Percentiles rank a stretch among this genome's conserved stretches.
These are phyloP conservation scores for Alsophila aescularia DNA, from an alignment of 2,888 invertebrate species.

Conservation along the genomic window DNA sequence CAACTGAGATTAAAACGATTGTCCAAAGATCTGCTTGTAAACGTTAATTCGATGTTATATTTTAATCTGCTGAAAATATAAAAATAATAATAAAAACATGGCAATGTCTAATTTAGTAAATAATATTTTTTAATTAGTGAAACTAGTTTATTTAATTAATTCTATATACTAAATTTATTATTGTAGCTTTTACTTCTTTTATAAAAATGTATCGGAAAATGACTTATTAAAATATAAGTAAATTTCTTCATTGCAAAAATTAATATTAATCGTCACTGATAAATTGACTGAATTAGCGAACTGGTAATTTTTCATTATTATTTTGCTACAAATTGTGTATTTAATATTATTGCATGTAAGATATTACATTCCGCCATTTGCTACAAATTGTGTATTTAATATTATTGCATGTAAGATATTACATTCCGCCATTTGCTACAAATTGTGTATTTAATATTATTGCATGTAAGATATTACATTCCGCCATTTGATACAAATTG, in stretches of 20 bases:
- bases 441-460: too few species aligned
- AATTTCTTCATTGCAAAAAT: background rate
- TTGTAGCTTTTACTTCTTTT: slow-evolving; percentile 18
- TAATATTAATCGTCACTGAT: background rate
- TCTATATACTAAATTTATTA: slow-evolving; percentile 11
- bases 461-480: too few species aligned
- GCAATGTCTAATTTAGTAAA: slow-evolving; percentile 39
- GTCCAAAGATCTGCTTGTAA: slow-evolving; percentile 39
- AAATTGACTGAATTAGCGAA: background rate
- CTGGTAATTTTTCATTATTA: background rate
- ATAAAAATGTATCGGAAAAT: slow-evolving; percentile 2
- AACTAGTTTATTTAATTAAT: slow-evolving; percentile 11
- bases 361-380: too few species aligned
- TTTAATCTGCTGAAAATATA: slow-evolving; percentile 14
- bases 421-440: too few species aligned
- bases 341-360: too few species aligned
- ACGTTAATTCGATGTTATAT: slow-evolving; percentile 20
- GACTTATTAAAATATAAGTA: background rate
- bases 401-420: too few species aligned
- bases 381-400: too few species aligned
- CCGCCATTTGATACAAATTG: background rate
- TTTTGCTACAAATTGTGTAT: background rate
- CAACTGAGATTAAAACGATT: slow-evolving; percentile 32
- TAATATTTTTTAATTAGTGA: slow-evolving; percentile 27
- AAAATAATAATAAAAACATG: slow-evolving; percentile 8